Evolutionary conservation across 2,888 invertebrate genomes (phyloP), one percentile per base, ranked within the genome.

Genomic region (Rhaphigaster nebulosa): DNA sequence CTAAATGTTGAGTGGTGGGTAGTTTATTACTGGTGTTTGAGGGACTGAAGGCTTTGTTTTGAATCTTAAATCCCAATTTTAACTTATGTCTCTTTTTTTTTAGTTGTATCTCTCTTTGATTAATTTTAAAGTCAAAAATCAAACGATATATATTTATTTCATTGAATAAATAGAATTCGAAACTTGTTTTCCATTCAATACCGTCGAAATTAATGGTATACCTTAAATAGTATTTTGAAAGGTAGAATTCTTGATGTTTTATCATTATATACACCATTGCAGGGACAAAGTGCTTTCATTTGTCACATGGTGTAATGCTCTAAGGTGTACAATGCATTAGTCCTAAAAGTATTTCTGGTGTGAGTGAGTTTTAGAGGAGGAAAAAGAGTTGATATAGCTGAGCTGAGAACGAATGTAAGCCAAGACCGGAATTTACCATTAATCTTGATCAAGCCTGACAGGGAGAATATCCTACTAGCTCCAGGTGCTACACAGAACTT

Each of bases 381-480:
- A 34, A 13, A 34, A 18, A 34, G 13, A 70, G 34, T 70, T 34
- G 26, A 34, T 70, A 70, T 34, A 18, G 70, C 34, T n/a, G n/a
- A n/a, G n/a, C n/a, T n/a, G n/a, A n/a, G n/a, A n/a, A n/a, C 70
- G 34, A 70, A 5, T 70, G 70, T 29, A 70, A 70, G 15, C 34
- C 20, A 34, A 70, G 70, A 15, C 12, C 2, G 70, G 56, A 56
- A 56, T 56, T 56, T 20, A 70, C 34, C 70, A 70, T 70, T 70
- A 34, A 70, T 70, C 70, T 70, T 70, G 70, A 70, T 70, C 70
- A 70, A 34, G 70, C 1, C 70, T 70, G 70, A 70, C 70, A 70
- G 70, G 29, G 26, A 70, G 34, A 70, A 70, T 70, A 70, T 70
- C 70, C 34, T 34, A 18, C 34, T 26, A 29, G 29, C 65, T 26